phyloP scores from a whole-genome alignment of 2,113 vertebrate species.

The Mola mola region DNA sequence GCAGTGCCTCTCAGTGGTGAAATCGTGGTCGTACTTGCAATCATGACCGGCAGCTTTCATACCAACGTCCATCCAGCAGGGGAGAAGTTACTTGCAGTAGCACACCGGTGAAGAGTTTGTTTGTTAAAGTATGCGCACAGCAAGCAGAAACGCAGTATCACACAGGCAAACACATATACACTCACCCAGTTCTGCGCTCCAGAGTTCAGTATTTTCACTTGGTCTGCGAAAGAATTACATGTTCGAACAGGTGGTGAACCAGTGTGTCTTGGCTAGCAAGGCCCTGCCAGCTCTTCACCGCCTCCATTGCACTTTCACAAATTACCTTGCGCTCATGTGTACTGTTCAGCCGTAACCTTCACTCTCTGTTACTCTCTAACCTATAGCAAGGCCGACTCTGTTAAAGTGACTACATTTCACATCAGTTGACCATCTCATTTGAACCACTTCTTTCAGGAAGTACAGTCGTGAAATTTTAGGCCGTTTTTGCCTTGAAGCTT shows the following conservation, averaged over 20 bases:
- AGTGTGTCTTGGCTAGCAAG: conserved; percentile 16
- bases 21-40: neutral
- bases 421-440: neutral
- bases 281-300: too few relatives aligned
- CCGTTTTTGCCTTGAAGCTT: neutral
- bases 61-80: neutral
- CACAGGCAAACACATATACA: conserved; percentile 9
- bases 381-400: neutral
- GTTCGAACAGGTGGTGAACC: conserved; percentile 50
- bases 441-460: neutral
- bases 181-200: conserved; percentile 1
- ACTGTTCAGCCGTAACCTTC: neutral
- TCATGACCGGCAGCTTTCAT: neutral
- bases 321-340: too few relatives aligned
- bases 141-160: conserved; percentile 10
- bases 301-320: too few relatives aligned
- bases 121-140: conserved; percentile 15
- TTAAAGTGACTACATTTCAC: neutral
- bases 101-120: conserved; percentile 8
- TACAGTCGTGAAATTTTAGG: neutral
- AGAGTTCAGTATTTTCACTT: conserved; percentile 35
- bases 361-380: neutral
- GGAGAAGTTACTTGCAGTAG: neutral
- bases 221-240: conserved; percentile 41
- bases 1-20: conserved; percentile 60